Percentiles rank a stretch among this genome's conserved stretches.
Conservation (phyloP, 2,113 vertebrate species). For the Hylia prasina region DNA sequence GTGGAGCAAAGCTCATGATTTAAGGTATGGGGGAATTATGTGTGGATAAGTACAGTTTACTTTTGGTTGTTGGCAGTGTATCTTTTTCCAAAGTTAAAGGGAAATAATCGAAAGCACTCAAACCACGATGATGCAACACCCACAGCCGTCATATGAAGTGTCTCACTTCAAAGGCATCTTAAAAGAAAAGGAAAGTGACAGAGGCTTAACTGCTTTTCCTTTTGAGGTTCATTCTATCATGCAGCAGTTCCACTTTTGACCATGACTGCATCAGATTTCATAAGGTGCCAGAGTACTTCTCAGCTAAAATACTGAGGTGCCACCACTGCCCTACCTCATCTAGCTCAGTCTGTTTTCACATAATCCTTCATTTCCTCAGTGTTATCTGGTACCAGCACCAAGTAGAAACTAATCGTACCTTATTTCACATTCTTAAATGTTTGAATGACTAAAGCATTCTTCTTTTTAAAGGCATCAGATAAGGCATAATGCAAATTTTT, state of each 20-base stretch:
- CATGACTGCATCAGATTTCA: not conserved
- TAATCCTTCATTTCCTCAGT: not conserved
- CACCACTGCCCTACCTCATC: not conserved
- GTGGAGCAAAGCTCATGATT: conserved; percentile 6
- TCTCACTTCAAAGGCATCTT: not conserved
- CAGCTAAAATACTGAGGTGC: not conserved
- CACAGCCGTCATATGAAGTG: not conserved
- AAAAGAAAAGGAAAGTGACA: not conserved
- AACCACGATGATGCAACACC: not conserved
- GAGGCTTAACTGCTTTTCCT: not conserved
- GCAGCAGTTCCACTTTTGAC: not conserved
- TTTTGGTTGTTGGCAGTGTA: not conserved
- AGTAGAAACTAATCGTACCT: not conserved
- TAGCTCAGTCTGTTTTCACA: not conserved
- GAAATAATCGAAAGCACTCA: not conserved
- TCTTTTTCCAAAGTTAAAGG: conserved; percentile 1
- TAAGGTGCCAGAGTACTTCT: not conserved
- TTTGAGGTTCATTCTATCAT: not conserved
- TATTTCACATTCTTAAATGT: not conserved
- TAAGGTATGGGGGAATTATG: not conserved
- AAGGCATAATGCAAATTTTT: not conserved
- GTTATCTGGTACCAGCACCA: not conserved
- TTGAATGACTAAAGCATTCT: not conserved
- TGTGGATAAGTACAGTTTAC: conserved; percentile 4
- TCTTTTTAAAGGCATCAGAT: not conserved